A percentile compares a stretch with the other conserved stretches of the same genome.
These are phyloP conservation scores for Zosterops lateralis DNA, from an alignment of 2,113 vertebrate species.

Conservation along the genomic window DNA sequence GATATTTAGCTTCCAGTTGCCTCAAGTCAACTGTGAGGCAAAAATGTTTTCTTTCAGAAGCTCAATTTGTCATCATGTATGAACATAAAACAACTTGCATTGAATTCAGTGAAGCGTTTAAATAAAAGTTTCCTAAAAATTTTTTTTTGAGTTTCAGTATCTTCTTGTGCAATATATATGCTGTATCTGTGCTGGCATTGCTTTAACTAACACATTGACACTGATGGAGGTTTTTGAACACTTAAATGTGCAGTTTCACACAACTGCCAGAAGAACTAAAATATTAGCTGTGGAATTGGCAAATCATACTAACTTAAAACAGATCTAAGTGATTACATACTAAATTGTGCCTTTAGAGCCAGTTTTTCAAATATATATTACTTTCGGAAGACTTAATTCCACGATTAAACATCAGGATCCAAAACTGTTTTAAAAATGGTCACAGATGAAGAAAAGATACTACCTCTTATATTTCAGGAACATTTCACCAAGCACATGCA, in stretches of 20 bases:
- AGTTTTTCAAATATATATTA: not conserved
- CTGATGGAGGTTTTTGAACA: not conserved
- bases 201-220: not conserved
- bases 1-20: not conserved
- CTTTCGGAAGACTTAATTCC: not conserved
- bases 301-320: not conserved
- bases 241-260: not conserved
- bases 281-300: not conserved
- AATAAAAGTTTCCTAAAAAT: not conserved
- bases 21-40: not conserved
- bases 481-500: not conserved
- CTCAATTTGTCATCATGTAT: not conserved
- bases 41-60: not conserved
- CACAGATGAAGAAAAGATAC: not conserved
- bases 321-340: not conserved
- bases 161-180: not conserved
- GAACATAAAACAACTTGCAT: not conserved
- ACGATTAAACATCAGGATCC: not conserved
- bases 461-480: not conserved
- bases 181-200: not conserved
- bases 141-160: fast-evolving
- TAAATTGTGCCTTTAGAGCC: not conserved
- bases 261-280: not conserved
- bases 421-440: not conserved
- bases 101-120: not conserved